Conservation (phyloP, 2,888 invertebrate species). For the Tetropium fuscum region DNA sequence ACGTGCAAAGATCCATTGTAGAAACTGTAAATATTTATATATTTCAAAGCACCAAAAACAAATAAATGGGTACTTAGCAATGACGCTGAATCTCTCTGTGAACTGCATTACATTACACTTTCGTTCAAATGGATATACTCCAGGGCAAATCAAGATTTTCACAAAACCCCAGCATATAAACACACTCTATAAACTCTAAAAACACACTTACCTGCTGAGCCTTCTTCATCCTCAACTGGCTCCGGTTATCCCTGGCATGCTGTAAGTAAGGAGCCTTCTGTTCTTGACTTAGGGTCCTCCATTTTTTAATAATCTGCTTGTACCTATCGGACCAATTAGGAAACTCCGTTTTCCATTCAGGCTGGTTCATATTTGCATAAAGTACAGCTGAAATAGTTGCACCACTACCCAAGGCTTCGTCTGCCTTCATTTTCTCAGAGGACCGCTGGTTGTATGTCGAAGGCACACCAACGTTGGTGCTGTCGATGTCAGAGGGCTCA, state of each 20-base stretch:
- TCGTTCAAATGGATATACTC: no score
- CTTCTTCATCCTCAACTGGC: slow-evolving; percentile 89
- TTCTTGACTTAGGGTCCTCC: slow-evolving; percentile 91
- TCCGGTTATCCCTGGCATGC: slow-evolving; percentile 92
- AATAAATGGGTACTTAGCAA: no score
- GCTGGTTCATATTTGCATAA: slow-evolving; percentile 95
- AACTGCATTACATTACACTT: no score
- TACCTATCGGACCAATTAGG: slow-evolving; percentile 91
- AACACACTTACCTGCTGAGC: slow-evolving; percentile 81
- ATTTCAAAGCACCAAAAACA: no score
- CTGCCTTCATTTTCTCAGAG: slow-evolving; percentile 94
- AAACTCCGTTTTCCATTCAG: slow-evolving; percentile 91
- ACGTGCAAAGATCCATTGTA: no score
- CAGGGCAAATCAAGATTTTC: no score
- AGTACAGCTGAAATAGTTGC: slow-evolving; percentile 98
- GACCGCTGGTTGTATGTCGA: slow-evolving; percentile 85
- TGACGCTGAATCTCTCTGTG: no score
- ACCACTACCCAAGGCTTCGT: slow-evolving; percentile 90
- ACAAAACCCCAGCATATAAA: no score
- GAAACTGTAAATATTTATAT: no score
- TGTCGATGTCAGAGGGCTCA: slow-evolving; percentile 62
- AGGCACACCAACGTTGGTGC: slow-evolving; percentile 66
- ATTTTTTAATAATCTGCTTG: slow-evolving; percentile 96
- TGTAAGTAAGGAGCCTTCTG: slow-evolving; percentile 92
- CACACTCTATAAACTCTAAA: no score